Percentiles rank a stretch among this genome's conserved stretches.
Evolutionary conservation across 2,888 invertebrate genomes (phyloP).

Genomic region (Sarcophaga variegata): DNA sequence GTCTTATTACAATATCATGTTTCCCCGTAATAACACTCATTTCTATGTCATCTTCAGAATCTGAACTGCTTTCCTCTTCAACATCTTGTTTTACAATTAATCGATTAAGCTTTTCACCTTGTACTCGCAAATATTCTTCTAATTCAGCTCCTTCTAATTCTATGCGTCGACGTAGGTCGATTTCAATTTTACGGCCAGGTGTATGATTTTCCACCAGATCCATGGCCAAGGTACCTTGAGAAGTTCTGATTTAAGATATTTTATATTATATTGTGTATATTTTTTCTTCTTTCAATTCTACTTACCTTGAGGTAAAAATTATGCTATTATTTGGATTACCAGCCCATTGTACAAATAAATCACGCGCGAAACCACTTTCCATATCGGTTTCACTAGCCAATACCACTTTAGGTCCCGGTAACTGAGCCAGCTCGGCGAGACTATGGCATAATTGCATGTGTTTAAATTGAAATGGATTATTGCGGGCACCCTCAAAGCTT

Average conservation of each 20-base stretch:
- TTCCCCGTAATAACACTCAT: constrained; percentile 92
- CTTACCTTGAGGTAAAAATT: constrained; percentile 92
- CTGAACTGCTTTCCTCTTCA: constrained; percentile 87
- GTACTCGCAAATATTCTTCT: constrained; percentile 88
- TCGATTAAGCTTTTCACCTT: constrained; percentile 83
- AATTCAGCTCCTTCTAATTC: constrained; percentile 90
- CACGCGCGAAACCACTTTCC: constrained; percentile 97
- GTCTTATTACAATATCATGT: constrained; percentile 94
- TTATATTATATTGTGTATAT: constrained; percentile 1
- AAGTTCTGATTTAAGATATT: constrained; percentile 84
- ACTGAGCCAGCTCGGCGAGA: constrained; percentile 91
- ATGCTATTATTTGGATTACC: constrained; percentile 95
- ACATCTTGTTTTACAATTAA: constrained; percentile 84
- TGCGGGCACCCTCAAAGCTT: constrained; percentile 93
- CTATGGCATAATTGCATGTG: constrained; percentile 97
- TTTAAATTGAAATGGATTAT: constrained; percentile 97
- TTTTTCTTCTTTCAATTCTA: not conserved
- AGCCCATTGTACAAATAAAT: constrained; percentile 97
- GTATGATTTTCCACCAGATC: constrained; percentile 90
- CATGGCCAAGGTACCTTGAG: constrained; percentile 90
- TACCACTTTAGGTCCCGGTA: constrained; percentile 96
- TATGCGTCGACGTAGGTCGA: constrained; percentile 87
- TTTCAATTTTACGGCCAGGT: constrained; percentile 86
- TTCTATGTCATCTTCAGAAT: constrained; percentile 91
- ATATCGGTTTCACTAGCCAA: constrained; percentile 97